Evolutionary conservation across 1,140 invertebrate genomes (phyloP).

Genomic region (Argopecten irradians): DNA sequence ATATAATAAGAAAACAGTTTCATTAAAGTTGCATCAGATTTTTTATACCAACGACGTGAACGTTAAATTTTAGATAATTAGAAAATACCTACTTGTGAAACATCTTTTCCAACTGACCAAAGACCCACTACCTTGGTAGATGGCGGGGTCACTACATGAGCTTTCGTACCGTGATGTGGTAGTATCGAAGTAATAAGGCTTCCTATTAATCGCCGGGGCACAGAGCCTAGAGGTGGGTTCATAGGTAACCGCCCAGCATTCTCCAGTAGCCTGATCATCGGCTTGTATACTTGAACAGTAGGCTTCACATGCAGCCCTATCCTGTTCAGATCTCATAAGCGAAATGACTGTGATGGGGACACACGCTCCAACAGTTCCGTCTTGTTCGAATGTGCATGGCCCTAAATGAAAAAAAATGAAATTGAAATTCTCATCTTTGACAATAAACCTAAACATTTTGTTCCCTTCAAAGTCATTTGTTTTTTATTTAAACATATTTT

Average conservation of each 20-base stretch:
- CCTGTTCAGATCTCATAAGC: neutral
- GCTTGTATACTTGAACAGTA: neutral
- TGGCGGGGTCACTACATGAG: neutral
- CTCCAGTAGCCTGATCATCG: neutral
- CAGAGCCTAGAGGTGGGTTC: neutral
- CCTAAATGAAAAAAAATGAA: neutral
- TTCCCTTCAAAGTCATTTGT: too few relatives aligned
- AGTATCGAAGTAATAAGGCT: neutral
- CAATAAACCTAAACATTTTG: too few relatives aligned
- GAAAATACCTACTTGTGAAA: neutral
- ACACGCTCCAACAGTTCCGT: neutral
- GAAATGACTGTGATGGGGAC: neutral
- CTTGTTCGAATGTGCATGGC: neutral
- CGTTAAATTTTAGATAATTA: too few relatives aligned
- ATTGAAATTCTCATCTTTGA: neutral
- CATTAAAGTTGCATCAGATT: too few relatives aligned
- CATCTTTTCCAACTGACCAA: neutral
- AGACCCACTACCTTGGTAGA: neutral
- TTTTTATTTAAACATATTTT: too few relatives aligned
- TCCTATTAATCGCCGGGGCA: neutral
- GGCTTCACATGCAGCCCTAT: neutral
- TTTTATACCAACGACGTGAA: too few relatives aligned
- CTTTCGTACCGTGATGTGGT: neutral
- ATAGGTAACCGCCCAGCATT: neutral
- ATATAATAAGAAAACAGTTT: too few relatives aligned